Base-by-base conservation (phyloP, 2,113 vertebrate genomes). In the Abramis brama region DNA sequence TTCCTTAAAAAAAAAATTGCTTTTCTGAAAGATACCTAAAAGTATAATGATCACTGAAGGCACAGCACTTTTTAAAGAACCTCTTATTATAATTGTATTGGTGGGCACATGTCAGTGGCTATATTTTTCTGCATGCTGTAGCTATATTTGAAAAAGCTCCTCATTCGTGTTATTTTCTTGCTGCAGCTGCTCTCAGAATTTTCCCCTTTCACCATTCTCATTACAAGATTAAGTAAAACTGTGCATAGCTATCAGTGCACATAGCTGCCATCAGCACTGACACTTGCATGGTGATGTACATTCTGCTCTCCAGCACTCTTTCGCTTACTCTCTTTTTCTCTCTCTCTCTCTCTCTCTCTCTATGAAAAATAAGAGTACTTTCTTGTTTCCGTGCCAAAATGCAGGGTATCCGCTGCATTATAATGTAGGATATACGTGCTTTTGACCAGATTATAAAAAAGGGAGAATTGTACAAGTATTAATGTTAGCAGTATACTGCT, bases 241-340 rank as follows among this genome's bases (percentile, higher is more conserved):
- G 43, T 30, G 59, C 77, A 81, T 39, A 68, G 25, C 81, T 59
- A 79, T 85, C 86, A 77, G n/a, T 84, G 80, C 68, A 82, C 59
- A 81, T 86, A 87, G 76, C 84, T 87, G 86, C 86, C 59, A 87
- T 86, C 84, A 87, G 81, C 50, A 76, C 70, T 73, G 87, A 83
- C 71, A 86, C 86, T 62, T 33, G 80, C 15, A 74, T 60, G 75
- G 27, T 86, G 80, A 83, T 85, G 78, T 81, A 87, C 27, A 52
- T 43, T 70, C 68, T 70, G 25, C 79, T 45, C 43, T 64, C 73
- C 33, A 47, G 39, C 30, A 19, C 84, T 85, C 59, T 50, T n/a
- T 78, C 27, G 4, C 43, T 47, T 8, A 8, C 39, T 43, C 39
- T 43, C 0, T 39, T 7, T 33, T 9, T 60, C 27, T 55, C 64